Percentiles rank a stretch among this genome's conserved stretches.
These are phyloP conservation scores for Phalanger gymnotis DNA, from an alignment of 2,797 vertebrate genomes.

Conservation along the genomic window DNA sequence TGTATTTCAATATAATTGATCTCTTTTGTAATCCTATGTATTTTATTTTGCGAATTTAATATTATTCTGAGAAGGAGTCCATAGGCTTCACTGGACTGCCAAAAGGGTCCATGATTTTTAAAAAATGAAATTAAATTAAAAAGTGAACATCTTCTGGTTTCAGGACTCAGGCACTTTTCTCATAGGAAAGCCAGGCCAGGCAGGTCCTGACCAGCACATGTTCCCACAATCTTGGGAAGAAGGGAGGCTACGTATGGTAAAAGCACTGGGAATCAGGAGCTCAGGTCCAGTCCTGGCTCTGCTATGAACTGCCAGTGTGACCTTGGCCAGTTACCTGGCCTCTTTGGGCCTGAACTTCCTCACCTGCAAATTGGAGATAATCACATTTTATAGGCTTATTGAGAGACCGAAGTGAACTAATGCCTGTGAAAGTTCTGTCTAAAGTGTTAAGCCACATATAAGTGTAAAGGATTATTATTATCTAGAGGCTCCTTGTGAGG, in stretches of 20 bases:
- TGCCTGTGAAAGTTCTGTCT: slow-evolving; percentile 68
- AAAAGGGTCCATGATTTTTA: neutral
- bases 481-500: slow-evolving; percentile 68
- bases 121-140: neutral
- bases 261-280: neutral
- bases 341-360: slow-evolving; percentile 64
- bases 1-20: neutral
- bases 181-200: neutral
- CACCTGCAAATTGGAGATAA: slow-evolving; percentile 61
- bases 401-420: slow-evolving; percentile 69
- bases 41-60: neutral
- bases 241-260: neutral
- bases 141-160: neutral
- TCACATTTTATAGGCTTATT: slow-evolving; percentile 68
- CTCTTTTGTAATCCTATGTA: neutral
- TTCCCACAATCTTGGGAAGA: neutral
- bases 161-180: neutral
- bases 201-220: neutral
- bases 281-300: neutral
- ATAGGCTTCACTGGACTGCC: neutral
- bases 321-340: slow-evolving; percentile 45
- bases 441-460: slow-evolving; percentile 69
- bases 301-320: slow-evolving; percentile 21
- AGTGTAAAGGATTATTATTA: slow-evolving; percentile 72
- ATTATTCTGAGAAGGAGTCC: neutral